phyloP scores from a whole-genome alignment of 2,113 vertebrate species.

The Proterorhinus semilunaris region DNA sequence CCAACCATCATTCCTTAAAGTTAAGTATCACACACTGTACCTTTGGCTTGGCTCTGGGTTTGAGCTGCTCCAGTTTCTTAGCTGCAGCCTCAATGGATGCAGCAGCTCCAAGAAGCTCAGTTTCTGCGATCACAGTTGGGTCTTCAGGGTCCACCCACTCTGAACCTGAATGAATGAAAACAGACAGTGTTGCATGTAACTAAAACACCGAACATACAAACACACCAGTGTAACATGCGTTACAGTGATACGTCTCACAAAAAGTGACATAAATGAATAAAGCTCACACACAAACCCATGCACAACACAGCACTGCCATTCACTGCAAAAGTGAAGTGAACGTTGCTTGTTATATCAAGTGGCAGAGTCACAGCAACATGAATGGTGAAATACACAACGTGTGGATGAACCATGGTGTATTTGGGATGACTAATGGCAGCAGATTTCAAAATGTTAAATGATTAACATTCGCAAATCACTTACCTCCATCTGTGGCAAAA shows the following conservation, averaged over 20 bases:
- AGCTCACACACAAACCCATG: conserved; percentile 67
- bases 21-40: conserved; percentile 63
- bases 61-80: conserved; percentile 97
- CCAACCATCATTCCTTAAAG: neutral
- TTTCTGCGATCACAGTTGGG: conserved; percentile 96
- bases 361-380: conserved; percentile 34
- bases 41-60: conserved; percentile 96
- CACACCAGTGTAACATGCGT: conserved; percentile 46
- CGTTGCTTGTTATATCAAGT: conserved; percentile 19
- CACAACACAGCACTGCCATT: conserved; percentile 51
- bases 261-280: conserved; percentile 21
- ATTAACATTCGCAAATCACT: conserved; percentile 61
- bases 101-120: conserved; percentile 92
- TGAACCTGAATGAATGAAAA: conserved; percentile 73
- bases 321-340: conserved; percentile 45
- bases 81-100: conserved; percentile 98
- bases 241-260: conserved; percentile 35
- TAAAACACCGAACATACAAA: neutral
- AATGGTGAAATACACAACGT: conserved; percentile 11
- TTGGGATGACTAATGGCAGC: conserved; percentile 15
- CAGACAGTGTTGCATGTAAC: neutral
- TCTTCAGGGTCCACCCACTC: conserved; percentile 99
- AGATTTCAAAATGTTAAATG: conserved; percentile 35
- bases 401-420: conserved; percentile 18
- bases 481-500: conserved; percentile 81